Base-by-base conservation (phyloP, 1,140 invertebrate genomes). In the Chlorops oryzae region DNA sequence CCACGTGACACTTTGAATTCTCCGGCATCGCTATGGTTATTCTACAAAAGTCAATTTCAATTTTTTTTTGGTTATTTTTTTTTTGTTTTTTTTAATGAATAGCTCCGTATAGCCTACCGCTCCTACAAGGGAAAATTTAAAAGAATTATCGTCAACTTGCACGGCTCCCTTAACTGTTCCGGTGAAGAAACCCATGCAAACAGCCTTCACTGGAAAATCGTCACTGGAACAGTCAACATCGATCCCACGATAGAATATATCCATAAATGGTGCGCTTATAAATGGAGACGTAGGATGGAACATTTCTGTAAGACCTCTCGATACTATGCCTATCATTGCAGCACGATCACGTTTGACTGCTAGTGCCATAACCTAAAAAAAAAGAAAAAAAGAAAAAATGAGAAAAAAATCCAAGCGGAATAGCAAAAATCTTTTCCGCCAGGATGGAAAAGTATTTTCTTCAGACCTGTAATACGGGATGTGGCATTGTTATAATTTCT, bases 231-330 rank as follows among this genome's bases (percentile, higher is more conserved):
- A 89, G 54, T 87, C 80, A 20, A 88, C 76, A 0, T 75, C 54
- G 7, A 86, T 47, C 1, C 86, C 86, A 24, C 79, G 75, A 57
- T 85, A 89, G 10, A 89, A 68, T 12, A 87, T 60, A 35, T 86
- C 81, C 40, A 76, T 74, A 0, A 77, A 82, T 47, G 78, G 81
- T 0, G 77, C 76, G 12, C 73, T 79, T 53, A 87, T 86, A 4
- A 84, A 59, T 1, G 76, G 77, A 3, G 68, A 60, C 0, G 81
- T 80, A 10, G 80, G 78, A 9, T 78, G 74, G 49, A 82, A 86
- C 43, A 88, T 80, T 12, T 67, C 66, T 42, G 57, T 75, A 41
- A 78, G 74, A 22, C 60, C 77, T 64, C 81, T 79, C 59, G 69
- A 76, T 5, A 78, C 58, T 5, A 81, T 46, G 32, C 74, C 73